Conservation (phyloP, 1,140 invertebrate genomes). For the Caenorhabditis briggsae region DNA sequence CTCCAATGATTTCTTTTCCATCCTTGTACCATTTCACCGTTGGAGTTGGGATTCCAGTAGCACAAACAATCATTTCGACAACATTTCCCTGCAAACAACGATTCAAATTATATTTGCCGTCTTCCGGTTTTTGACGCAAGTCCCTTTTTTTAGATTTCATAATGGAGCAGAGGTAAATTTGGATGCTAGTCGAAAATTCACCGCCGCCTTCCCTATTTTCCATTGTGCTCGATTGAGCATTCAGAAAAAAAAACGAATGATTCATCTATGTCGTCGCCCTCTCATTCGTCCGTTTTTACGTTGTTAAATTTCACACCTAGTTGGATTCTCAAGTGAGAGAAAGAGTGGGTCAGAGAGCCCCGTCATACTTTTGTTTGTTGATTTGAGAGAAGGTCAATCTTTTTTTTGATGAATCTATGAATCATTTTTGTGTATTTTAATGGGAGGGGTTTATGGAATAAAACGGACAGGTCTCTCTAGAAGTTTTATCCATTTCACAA, state of each 20-base stretch:
- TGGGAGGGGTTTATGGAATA: slow-evolving; percentile 17
- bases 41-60: slow-evolving; percentile 73
- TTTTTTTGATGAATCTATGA: slow-evolving; percentile 6
- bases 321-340: neutral
- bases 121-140: slow-evolving; percentile 8
- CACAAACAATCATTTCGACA: slow-evolving; percentile 69
- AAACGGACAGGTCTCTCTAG: neutral
- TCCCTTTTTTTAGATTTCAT: slow-evolving; percentile 48
- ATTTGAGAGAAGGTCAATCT: slow-evolving; percentile 36
- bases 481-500: too few relatives aligned
- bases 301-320: slow-evolving; percentile 38
- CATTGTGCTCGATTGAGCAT: slow-evolving; percentile 34
- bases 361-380: slow-evolving; percentile 49
- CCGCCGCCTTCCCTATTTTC: neutral
- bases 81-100: slow-evolving; percentile 66
- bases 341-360: neutral
- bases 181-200: neutral
- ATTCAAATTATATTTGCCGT: neutral
- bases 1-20: slow-evolving; percentile 72
- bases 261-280: neutral
- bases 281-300: slow-evolving; percentile 16
- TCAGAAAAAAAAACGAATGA: slow-evolving; percentile 10
- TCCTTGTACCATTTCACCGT: slow-evolving; percentile 78
- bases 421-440: slow-evolving; percentile 41
- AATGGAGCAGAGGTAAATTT: slow-evolving; percentile 7